Percentiles rank a stretch among this genome's conserved stretches.
phyloP scores from a whole-genome alignment of 2,888 invertebrate genomes.

The Odontothrips loti region DNA sequence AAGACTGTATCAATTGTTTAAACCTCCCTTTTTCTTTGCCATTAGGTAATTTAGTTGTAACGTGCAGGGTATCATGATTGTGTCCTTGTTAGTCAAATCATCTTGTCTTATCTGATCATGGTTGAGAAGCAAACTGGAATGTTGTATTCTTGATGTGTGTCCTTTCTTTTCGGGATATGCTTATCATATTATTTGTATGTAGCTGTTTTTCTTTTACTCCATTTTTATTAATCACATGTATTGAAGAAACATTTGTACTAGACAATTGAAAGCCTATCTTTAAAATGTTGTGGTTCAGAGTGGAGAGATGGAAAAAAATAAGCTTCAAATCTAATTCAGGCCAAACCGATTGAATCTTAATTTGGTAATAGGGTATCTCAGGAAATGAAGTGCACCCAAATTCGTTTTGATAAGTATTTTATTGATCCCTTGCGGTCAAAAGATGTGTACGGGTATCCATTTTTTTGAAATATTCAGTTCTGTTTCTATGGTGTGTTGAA shows the following conservation, averaged over 20 bases:
- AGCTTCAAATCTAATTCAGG: no score
- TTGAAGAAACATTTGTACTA: not conserved
- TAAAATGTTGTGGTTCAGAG: not conserved
- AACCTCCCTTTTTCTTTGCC: not conserved
- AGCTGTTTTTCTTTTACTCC: not conserved
- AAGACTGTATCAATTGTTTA: conserved; percentile 23
- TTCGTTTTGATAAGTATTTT: conserved; percentile 4
- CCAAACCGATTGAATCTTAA: no score
- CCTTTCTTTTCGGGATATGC: not conserved
- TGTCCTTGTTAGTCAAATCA: not conserved
- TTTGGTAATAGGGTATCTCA: no score
- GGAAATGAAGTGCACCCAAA: not conserved
- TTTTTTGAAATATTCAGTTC: not conserved
- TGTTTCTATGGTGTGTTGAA: not conserved
- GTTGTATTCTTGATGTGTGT: not conserved
- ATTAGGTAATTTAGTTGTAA: not conserved
- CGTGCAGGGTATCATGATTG: not conserved
- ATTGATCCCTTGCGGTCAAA: not conserved
- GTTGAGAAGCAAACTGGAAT: not conserved
- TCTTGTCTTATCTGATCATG: not conserved
- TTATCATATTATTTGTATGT: not conserved
- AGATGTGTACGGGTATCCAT: conserved; percentile 11
- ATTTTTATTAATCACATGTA: not conserved
- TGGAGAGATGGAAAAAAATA: no score
- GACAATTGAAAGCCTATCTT: not conserved